These are phyloP conservation scores for Acropora yongei DNA, from an alignment of 64 coral and sea anemone species.

Conservation along the genomic window DNA sequence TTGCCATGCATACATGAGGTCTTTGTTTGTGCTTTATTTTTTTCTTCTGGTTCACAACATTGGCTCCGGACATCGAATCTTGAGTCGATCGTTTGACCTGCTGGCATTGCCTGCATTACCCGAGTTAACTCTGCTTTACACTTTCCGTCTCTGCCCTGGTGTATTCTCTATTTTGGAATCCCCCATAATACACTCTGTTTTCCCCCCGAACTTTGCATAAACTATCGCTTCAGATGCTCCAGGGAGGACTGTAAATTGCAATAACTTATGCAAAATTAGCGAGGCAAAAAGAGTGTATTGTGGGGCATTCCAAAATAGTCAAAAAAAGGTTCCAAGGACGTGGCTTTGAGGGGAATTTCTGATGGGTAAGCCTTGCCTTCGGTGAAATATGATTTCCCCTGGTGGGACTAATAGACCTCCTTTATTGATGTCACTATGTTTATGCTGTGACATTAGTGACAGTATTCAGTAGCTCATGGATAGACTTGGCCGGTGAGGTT, in stretches of 20 bases:
- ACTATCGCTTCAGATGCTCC: background rate
- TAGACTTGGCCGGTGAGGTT: background rate
- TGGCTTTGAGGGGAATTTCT: background rate
- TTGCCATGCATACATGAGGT: background rate
- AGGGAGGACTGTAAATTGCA: conserved; percentile 1
- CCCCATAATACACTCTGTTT: too few relatives aligned
- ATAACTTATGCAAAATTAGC: background rate
- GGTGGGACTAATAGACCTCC: background rate
- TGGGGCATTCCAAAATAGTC: background rate
- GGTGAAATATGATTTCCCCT: background rate
- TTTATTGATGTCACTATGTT: background rate
- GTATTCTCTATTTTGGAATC: background rate
- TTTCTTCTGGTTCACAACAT: background rate
- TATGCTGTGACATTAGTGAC: background rate
- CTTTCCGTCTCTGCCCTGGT: background rate
- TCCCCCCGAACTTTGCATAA: too few relatives aligned
- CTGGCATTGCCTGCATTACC: background rate
- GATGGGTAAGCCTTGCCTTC: background rate
- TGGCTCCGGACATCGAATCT: background rate
- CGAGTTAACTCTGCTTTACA: conserved; percentile 1
- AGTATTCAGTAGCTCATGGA: background rate
- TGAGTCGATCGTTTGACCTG: background rate
- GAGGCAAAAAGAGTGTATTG: background rate
- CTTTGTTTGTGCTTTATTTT: background rate
- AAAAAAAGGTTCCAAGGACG: background rate